phyloP scores from a whole-genome alignment of 2,888 invertebrate genomes.

The Reticulitermes lucifugus region DNA sequence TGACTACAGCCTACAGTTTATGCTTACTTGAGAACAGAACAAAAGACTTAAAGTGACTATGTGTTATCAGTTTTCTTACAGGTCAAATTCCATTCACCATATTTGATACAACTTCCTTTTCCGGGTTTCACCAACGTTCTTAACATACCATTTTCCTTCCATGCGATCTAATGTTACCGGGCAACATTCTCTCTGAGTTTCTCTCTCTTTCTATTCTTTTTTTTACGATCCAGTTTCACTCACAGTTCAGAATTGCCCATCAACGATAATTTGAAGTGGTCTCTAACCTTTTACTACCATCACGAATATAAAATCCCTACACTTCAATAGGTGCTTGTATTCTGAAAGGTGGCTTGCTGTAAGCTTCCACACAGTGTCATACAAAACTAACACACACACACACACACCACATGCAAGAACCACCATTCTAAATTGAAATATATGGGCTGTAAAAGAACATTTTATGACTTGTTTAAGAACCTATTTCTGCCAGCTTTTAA shows the following conservation, averaged over 20 bases:
- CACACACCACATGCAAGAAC: too few species aligned
- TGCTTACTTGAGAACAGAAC: too few species aligned
- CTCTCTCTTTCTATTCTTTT: background rate
- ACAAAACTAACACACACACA: background rate
- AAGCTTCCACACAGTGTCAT: background rate
- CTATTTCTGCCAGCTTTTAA: slow-evolving; percentile 45
- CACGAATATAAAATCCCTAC: slow-evolving; percentile 24
- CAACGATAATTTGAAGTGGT: slow-evolving; percentile 47
- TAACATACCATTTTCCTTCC: background rate
- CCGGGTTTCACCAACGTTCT: background rate
- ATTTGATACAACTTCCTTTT: background rate
- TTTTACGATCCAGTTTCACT: slow-evolving; percentile 43
- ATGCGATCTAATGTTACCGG: background rate
- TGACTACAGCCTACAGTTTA: too few species aligned
- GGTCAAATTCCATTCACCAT: background rate
- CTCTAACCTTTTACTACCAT: slow-evolving; percentile 35
- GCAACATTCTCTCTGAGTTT: background rate
- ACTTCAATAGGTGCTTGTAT: slow-evolving; percentile 13
- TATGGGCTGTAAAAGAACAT: slow-evolving; percentile 40
- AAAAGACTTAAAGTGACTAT: too few species aligned
- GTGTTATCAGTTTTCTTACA: background rate
- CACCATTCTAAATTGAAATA: slow-evolving; percentile 30
- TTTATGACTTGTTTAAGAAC: slow-evolving; percentile 46
- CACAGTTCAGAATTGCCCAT: slow-evolving; percentile 43
- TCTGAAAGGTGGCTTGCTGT: background rate